Evolutionary conservation across 2,888 invertebrate species (phyloP).

Genomic region (Deilephila elpenor): DNA sequence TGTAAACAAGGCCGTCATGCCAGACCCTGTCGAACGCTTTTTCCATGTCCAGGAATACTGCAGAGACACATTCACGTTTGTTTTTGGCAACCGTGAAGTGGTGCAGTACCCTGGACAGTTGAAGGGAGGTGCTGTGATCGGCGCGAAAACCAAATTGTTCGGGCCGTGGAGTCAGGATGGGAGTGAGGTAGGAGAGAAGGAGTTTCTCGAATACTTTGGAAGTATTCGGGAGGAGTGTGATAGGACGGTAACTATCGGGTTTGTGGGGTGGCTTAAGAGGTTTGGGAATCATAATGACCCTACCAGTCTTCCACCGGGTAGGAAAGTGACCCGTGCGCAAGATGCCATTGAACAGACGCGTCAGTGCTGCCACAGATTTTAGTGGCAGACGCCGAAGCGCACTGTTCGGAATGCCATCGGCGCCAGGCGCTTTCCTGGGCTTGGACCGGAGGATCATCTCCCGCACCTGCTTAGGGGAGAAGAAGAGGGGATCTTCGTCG

Average conservation of each 20-base stretch:
- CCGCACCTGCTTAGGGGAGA: too few species aligned
- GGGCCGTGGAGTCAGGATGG: conserved; percentile 29
- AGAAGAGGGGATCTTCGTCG: too few species aligned
- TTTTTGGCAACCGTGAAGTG: conserved; percentile 35
- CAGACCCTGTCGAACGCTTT: conserved; percentile 52
- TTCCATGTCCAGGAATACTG: conserved; percentile 48
- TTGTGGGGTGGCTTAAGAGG: conserved; percentile 37
- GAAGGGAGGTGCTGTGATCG: conserved; percentile 45
- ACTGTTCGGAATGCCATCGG: neutral
- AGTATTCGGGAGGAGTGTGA: conserved; percentile 35
- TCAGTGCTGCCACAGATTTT: neutral
- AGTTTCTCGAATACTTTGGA: conserved; percentile 42
- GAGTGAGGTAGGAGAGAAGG: conserved; percentile 31
- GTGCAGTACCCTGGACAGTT: conserved; percentile 46
- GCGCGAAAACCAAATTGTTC: conserved; percentile 43
- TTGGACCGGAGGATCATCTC: too few species aligned
- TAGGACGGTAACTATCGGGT: conserved; percentile 43
- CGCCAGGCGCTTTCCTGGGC: neutral
- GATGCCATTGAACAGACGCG: too few species aligned
- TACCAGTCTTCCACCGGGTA: conserved; percentile 35
- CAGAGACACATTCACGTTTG: conserved; percentile 33
- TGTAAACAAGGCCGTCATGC: conserved; percentile 48
- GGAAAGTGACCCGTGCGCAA: conserved; percentile 23
- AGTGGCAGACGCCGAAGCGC: neutral
- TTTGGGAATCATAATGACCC: conserved; percentile 41